phyloP scores from a whole-genome alignment of 2,797 vertebrate genomes.

The Mormyrops boulengeri region DNA sequence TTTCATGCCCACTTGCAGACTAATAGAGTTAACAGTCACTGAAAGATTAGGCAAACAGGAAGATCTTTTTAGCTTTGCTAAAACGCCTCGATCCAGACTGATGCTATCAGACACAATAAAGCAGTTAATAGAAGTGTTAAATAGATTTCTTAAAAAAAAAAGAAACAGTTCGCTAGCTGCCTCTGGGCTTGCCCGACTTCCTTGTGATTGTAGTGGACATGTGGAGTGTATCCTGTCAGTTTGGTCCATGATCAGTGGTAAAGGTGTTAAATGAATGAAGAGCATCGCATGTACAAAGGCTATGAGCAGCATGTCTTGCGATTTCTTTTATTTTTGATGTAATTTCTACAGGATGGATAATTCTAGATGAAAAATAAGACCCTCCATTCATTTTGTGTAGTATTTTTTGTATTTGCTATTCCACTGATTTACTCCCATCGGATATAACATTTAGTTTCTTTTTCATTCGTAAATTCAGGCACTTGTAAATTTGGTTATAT shows the following conservation, averaged over 20 bases:
- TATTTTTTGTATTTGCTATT: not conserved
- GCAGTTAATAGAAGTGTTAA: constrained; percentile 38
- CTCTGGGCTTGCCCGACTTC: constrained; percentile 52
- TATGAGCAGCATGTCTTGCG: constrained; percentile 24
- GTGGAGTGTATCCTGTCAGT: constrained; percentile 67
- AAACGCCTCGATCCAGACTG: constrained; percentile 30
- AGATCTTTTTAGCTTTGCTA: constrained; percentile 36
- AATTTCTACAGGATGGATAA: constrained; percentile 7
- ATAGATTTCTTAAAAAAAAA: constrained; percentile 40
- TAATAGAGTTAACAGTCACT: constrained; percentile 28
- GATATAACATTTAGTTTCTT: not conserved
- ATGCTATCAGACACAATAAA: constrained; percentile 49
- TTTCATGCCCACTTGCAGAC: constrained; percentile 30
- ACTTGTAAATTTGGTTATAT: not conserved
- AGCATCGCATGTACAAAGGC: constrained; percentile 46
- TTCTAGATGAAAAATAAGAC: not conserved
- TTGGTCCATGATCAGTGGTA: constrained; percentile 58
- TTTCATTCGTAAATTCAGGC: not conserved
- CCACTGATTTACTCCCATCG: not conserved
- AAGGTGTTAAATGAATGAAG: constrained; percentile 66
- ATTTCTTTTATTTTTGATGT: constrained; percentile 14
- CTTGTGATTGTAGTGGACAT: constrained; percentile 63
- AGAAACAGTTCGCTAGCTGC: constrained; percentile 33
- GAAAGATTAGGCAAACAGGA: constrained; percentile 38
- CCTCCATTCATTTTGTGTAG: not conserved